Evolutionary conservation across 2,797 vertebrate genomes (phyloP).

Genomic region (Hippoglossus hippoglossus): DNA sequence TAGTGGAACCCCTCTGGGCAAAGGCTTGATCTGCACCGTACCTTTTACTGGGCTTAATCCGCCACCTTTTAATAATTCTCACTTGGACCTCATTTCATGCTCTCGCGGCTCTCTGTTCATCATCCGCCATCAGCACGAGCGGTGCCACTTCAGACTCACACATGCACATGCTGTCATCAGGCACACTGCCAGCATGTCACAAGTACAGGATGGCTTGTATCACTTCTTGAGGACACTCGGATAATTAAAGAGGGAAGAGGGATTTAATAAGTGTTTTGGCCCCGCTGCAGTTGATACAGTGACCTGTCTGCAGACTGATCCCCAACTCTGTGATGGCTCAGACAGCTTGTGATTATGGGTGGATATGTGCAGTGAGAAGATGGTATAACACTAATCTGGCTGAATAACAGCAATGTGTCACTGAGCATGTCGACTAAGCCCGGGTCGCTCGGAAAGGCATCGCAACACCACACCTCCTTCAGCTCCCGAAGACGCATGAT

Average conservation of each 20-base stretch:
- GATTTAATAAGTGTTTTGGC: slow-evolving; percentile 77
- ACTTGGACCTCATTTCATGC: slow-evolving; percentile 60
- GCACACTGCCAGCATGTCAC: slow-evolving; percentile 72
- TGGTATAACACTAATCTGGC: slow-evolving; percentile 75
- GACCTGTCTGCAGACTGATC: slow-evolving; percentile 77
- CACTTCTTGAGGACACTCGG: slow-evolving; percentile 72
- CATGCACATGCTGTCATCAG: slow-evolving; percentile 63
- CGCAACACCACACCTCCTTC: slow-evolving; percentile 45
- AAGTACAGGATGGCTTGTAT: slow-evolving; percentile 71
- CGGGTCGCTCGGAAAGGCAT: slow-evolving; percentile 50
- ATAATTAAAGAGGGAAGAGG: slow-evolving; percentile 79
- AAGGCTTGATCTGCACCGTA: slow-evolving; percentile 59
- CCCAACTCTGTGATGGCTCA: slow-evolving; percentile 56
- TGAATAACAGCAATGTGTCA: slow-evolving; percentile 76
- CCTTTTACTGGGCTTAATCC: slow-evolving; percentile 66
- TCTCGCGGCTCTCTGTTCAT: slow-evolving; percentile 70
- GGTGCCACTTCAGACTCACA: slow-evolving; percentile 64
- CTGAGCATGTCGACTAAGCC: slow-evolving; percentile 63
- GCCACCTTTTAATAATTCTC: slow-evolving; percentile 70
- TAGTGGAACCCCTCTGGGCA: slow-evolving; percentile 42
- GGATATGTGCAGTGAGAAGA: slow-evolving; percentile 75
- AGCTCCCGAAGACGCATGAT: slow-evolving; percentile 30
- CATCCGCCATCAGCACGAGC: slow-evolving; percentile 61
- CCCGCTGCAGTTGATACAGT: slow-evolving; percentile 66
- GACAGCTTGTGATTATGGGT: slow-evolving; percentile 78